Evolutionary conservation across 1,140 invertebrate species (phyloP).

Genomic region (Drosophila hydei): DNA sequence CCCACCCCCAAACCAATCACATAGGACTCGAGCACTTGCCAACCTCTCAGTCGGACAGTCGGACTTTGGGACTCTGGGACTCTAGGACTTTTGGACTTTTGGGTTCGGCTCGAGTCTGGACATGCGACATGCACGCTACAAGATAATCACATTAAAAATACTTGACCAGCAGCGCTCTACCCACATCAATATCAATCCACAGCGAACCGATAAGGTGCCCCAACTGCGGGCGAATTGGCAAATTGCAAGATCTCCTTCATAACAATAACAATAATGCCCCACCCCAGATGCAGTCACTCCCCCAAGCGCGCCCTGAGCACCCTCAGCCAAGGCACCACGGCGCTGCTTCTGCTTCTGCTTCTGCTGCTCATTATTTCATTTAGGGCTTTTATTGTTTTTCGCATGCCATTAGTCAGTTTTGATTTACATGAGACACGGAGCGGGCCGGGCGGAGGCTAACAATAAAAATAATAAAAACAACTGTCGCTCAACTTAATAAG

Average conservation of each 20-base stretch:
- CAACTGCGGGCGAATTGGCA: constrained; percentile 23
- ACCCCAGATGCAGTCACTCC: neutral
- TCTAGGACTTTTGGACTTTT: neutral
- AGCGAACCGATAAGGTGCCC: constrained; percentile 34
- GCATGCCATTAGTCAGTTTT: constrained; percentile 81
- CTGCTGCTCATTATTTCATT: constrained; percentile 74
- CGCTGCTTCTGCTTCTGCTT: constrained; percentile 8
- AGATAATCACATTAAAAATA: constrained; percentile 83
- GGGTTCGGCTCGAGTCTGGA: constrained; percentile 7
- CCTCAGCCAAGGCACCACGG: neutral
- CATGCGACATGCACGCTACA: constrained; percentile 76
- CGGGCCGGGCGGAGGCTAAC: constrained; percentile 28
- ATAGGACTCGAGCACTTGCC: neutral
- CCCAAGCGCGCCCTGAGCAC: neutral
- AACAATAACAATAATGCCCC: constrained; percentile 1
- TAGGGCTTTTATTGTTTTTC: constrained; percentile 81
- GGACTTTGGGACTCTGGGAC: neutral
- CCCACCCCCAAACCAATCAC: neutral
- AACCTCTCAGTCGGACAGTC: no score
- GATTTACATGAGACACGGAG: constrained; percentile 62
- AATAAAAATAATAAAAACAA: constrained; percentile 82
- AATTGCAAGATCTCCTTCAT: constrained; percentile 36
- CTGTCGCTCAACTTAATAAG: constrained; percentile 81
- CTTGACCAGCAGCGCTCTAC: constrained; percentile 22
- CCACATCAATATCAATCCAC: constrained; percentile 45